A percentile compares a stretch with the other conserved stretches of the same genome.
These are phyloP conservation scores for Oryzias woworae DNA, from an alignment of 2,113 vertebrate genomes.

Conservation along the genomic window DNA sequence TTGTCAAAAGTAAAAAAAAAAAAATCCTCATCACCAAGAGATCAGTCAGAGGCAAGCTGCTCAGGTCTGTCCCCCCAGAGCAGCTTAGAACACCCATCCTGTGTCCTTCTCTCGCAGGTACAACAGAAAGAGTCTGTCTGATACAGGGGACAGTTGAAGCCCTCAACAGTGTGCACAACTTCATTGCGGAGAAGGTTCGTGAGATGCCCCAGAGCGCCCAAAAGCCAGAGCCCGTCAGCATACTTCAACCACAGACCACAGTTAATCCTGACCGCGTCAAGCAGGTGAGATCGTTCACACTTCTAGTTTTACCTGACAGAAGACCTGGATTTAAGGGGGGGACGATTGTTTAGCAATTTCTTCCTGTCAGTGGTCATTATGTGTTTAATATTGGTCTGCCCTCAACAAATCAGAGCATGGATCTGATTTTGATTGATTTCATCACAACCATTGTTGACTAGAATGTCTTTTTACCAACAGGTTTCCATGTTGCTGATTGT, in stretches of 20 bases:
- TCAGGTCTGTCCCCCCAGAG: conserved; percentile 6
- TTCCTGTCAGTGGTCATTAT: too few relatives aligned
- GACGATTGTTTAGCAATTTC: neutral
- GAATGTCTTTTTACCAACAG: too few relatives aligned
- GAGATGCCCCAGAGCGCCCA: conserved; percentile 99
- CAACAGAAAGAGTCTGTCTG: conserved; percentile 97
- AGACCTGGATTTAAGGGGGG: neutral
- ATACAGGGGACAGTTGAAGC: conserved; percentile 99
- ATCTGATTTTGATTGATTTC: too few relatives aligned
- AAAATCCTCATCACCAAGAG: too few relatives aligned
- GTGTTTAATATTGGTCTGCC: too few relatives aligned
- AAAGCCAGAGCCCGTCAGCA: conserved; percentile 99
- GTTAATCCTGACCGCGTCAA: conserved; percentile 99
- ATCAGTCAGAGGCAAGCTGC: too few relatives aligned
- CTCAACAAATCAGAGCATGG: too few relatives aligned
- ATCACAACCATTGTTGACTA: too few relatives aligned
- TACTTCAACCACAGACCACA: conserved; percentile 98
- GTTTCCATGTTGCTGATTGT: too few relatives aligned
- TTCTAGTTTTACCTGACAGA: neutral
- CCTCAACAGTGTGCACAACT: conserved; percentile 98
- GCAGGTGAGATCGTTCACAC: conserved; percentile 85
- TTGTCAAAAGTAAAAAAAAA: conserved; percentile 46
- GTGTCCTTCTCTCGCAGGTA: conserved; percentile 79
- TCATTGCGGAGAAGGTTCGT: conserved; percentile 98
- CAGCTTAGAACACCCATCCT: conserved; percentile 20